phyloP scores from a whole-genome alignment of 2,888 invertebrate species.

The Eupithecia abbreviata region DNA sequence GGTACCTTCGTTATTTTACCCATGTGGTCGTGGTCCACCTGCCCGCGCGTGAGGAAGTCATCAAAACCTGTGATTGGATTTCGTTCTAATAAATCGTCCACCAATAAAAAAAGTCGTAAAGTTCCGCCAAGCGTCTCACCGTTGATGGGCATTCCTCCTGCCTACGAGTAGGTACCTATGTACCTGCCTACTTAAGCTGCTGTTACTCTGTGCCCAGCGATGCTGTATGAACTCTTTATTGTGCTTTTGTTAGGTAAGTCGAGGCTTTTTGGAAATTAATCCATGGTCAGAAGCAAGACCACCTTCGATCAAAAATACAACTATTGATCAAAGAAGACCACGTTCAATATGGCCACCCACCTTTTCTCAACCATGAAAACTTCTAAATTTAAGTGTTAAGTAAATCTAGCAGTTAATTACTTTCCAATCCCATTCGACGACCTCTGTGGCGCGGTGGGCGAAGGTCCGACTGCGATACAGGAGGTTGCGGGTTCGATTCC shows the following conservation, averaged over 20 bases:
- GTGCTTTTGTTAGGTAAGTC: slow-evolving; percentile 3
- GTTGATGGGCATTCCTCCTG: not conserved
- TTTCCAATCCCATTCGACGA: not conserved
- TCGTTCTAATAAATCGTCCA: not conserved
- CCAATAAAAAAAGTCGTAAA: slow-evolving; percentile 2
- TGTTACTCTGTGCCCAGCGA: not conserved
- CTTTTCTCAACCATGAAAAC: no score
- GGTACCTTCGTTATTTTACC: not conserved
- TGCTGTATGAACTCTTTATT: slow-evolving; percentile 2
- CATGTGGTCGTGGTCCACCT: not conserved
- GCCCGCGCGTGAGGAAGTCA: not conserved
- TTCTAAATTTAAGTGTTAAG: no score
- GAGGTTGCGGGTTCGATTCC: no score
- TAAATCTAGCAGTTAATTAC: not conserved
- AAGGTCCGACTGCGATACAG: no score
- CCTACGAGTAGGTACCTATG: not conserved
- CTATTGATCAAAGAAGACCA: no score
- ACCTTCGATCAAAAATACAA: no score
- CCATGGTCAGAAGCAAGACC: no score
- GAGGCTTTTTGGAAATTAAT: not conserved
- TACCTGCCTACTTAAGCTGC: not conserved
- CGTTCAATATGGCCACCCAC: no score
- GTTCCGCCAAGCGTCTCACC: not conserved
- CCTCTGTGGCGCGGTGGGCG: no score
- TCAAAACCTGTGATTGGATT: not conserved